phyloP scores from a whole-genome alignment of 2,113 vertebrate species.

The Serilophus lunatus region DNA sequence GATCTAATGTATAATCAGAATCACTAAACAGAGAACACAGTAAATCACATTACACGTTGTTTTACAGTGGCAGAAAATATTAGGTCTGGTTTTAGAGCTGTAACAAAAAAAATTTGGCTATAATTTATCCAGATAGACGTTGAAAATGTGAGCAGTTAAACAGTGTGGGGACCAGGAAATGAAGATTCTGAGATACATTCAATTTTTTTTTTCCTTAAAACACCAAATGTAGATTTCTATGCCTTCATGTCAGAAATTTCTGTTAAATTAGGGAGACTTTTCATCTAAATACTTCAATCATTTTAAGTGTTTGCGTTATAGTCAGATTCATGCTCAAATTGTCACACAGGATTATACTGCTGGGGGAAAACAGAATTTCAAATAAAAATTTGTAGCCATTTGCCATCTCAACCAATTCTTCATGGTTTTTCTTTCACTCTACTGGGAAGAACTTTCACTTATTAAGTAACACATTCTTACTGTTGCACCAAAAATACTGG shows the following conservation, averaged over 20 bases:
- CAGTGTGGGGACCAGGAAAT: neutral
- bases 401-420: neutral
- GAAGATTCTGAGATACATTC: neutral
- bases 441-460: neutral
- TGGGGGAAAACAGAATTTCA: neutral
- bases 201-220: neutral
- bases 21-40: slow-evolving; percentile 27
- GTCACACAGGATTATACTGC: neutral
- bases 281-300: slow-evolving; percentile 3
- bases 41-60: neutral
- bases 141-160: neutral
- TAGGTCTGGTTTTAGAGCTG: neutral
- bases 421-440: neutral
- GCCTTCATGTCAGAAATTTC: neutral
- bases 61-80: slow-evolving; percentile 1
- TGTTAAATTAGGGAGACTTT: slow-evolving; percentile 3
- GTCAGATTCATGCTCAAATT: neutral
- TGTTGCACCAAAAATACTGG: neutral
- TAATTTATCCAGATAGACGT: neutral
- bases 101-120: neutral
- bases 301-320: neutral
- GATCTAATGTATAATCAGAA: slow-evolving; percentile 65
- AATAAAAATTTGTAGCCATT: neutral
- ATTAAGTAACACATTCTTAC: neutral
- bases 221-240: neutral